Evolutionary conservation across 2,797 vertebrate species (phyloP).

Genomic region (Catamblyrhynchus diadema): DNA sequence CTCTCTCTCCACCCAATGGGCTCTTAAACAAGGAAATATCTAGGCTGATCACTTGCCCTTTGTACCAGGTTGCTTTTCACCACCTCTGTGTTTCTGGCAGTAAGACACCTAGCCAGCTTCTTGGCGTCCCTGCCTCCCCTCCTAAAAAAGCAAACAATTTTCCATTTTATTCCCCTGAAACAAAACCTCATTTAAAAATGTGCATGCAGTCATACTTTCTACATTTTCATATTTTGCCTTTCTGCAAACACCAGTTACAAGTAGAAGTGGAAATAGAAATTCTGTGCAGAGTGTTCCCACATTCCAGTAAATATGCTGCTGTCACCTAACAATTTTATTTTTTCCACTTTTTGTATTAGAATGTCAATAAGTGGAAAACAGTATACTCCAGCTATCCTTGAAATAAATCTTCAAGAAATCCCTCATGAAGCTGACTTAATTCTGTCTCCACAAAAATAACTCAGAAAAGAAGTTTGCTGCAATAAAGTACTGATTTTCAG

Average conservation of each 20-base stretch:
- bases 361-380: background rate
- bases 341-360: background rate
- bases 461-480: background rate
- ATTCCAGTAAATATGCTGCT: background rate
- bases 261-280: background rate
- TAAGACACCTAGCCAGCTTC: background rate
- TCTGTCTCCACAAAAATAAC: background rate
- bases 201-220: background rate
- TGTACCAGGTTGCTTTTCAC: background rate
- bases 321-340: constrained; percentile 14
- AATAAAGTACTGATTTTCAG: background rate
- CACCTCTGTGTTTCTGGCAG: background rate
- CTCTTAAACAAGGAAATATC: background rate
- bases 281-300: background rate
- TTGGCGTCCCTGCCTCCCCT: background rate
- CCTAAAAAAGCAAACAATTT: background rate
- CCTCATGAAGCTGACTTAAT: background rate
- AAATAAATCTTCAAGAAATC: constrained; percentile 15
- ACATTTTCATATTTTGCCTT: background rate
- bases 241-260: background rate
- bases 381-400: background rate
- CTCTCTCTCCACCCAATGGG: fast-evolving
- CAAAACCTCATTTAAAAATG: background rate
- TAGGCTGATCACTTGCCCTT: background rate
- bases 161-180: background rate